Evolutionary conservation across 2,888 invertebrate species (phyloP), one percentile per base, ranked within the genome.

Genomic region (Hypsopygia costalis): DNA sequence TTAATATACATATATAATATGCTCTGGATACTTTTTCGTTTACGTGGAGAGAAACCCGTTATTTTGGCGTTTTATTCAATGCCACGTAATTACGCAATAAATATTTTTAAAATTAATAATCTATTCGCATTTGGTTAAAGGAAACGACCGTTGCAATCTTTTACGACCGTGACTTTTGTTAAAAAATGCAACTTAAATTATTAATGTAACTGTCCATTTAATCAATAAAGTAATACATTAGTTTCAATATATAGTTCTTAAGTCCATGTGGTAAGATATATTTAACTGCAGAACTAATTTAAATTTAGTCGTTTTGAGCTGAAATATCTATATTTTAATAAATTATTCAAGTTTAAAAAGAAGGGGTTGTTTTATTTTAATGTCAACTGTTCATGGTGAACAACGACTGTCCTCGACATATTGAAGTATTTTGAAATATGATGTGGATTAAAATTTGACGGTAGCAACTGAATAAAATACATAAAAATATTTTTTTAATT

Each of bases 91-190:
- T n/a, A n/a, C n/a, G n/a, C n/a, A n/a, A n/a, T n/a, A n/a, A n/a
- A n/a, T n/a, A n/a, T n/a, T n/a, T n/a, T n/a, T n/a, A n/a, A n/a
- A n/a, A n/a, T n/a, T n/a, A n/a, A n/a, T n/a, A n/a, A n/a, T n/a
- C n/a, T n/a, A n/a, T n/a, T n/a, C n/a, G n/a, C n/a, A n/a, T n/a
- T n/a, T n/a, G n/a, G n/a, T n/a, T n/a, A n/a, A 25, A 25, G 25
- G 32, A 32, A 16, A 6, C 20, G 5, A 16, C 20, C 16, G 8
- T 11, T 8, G 35, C 9, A 28, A n/a, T 28, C 16, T 29, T 11
- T 0, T 0, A n/a, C 11, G 29, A 36, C 36, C 29, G 9, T 36
- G 36, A 36, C 20, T 21, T 36, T 36, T 36, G 9, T 6, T 11
- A 20, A 29, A 34, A 25, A 10, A 11, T 16, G 28, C 7, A 36